phyloP scores from a whole-genome alignment of 2,113 vertebrate species.

The Motacilla tschutschensis region DNA sequence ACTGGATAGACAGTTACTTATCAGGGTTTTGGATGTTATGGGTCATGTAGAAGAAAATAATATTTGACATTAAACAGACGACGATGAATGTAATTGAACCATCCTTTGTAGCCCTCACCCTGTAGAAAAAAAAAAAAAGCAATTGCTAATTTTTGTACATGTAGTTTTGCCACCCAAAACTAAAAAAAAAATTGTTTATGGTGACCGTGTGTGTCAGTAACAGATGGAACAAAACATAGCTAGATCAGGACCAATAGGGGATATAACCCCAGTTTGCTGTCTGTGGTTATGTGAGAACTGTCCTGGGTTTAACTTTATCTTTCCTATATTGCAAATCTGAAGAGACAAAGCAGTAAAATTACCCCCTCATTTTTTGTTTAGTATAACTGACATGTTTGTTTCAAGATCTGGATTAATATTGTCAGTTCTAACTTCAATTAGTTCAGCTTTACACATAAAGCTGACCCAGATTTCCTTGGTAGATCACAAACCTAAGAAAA shows the following conservation, averaged over 20 bases:
- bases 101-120: neutral
- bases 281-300: neutral
- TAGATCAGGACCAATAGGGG: neutral
- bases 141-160: neutral
- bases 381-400: neutral
- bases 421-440: neutral
- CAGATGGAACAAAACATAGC: neutral
- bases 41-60: neutral
- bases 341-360: neutral
- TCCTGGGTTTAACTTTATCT: neutral
- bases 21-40: neutral
- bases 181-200: neutral
- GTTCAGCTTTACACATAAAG: neutral
- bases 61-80: neutral
- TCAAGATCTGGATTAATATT: neutral
- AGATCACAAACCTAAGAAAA: neutral
- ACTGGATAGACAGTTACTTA: neutral
- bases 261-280: neutral
- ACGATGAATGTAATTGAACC: neutral
- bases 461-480: neutral
- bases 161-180: neutral
- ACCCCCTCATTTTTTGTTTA: accelerated
- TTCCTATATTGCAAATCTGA: neutral
- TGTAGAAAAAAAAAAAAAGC: neutral
- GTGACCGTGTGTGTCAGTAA: neutral